These are phyloP conservation scores for Luehdorfia chinensis DNA, from an alignment of 1,140 invertebrate genomes.

Conservation along the genomic window DNA sequence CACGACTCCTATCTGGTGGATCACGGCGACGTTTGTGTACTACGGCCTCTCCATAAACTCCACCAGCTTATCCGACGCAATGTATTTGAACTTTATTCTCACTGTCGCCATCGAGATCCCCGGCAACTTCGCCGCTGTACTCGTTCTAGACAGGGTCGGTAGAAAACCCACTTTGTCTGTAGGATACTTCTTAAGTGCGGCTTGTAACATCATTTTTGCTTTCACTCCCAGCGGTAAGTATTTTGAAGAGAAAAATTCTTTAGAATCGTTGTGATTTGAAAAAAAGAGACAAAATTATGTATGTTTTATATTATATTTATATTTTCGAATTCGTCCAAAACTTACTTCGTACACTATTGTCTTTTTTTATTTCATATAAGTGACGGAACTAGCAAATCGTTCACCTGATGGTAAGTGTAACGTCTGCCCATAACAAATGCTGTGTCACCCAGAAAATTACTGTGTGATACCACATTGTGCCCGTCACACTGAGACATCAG, in stretches of 20 bases:
- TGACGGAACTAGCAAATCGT: too few species aligned
- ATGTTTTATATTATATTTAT: too few species aligned
- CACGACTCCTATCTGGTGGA: conserved; percentile 84
- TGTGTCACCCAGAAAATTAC: too few species aligned
- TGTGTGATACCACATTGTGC: too few species aligned
- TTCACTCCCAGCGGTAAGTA: conserved; percentile 31
- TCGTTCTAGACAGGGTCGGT: conserved; percentile 80
- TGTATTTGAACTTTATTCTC: conserved; percentile 84
- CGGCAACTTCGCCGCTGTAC: conserved; percentile 81
- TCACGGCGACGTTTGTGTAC: conserved; percentile 86
- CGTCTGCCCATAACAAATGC: too few species aligned
- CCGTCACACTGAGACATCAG: too few species aligned
- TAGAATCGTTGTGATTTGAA: neutral
- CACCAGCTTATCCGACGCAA: conserved; percentile 83
- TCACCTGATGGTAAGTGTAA: too few species aligned
- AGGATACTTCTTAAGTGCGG: conserved; percentile 79
- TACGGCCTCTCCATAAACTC: conserved; percentile 90
- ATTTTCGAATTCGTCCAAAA: too few species aligned
- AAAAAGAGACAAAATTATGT: too few species aligned
- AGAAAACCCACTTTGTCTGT: conserved; percentile 78
- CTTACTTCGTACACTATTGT: too few species aligned
- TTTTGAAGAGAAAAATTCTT: neutral
- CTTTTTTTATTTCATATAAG: too few species aligned
- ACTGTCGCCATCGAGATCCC: conserved; percentile 84
- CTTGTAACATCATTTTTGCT: conserved; percentile 64